Base-by-base conservation (phyloP, 2,888 invertebrate genomes). In the Podabrus alpinus region DNA sequence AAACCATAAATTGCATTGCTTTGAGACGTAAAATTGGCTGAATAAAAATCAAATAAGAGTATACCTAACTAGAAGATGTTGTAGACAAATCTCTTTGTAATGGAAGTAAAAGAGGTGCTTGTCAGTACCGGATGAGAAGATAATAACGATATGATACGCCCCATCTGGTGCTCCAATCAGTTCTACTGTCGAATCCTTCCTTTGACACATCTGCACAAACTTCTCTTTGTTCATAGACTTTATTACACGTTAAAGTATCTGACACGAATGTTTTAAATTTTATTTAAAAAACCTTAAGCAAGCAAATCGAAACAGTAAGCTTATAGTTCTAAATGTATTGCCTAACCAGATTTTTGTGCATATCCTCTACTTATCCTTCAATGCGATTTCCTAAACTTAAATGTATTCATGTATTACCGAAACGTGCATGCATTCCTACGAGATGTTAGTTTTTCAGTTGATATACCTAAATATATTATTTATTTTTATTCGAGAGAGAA, bases 161-260 rank as follows among this genome's bases (percentile, higher is more conserved):
- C 84, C 84, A 84, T 84, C 84, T 85, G 84, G 82, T 81, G 82
- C 83, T 81, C 83, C 84, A 84, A 85, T 85, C 85, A 83, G 82
- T 83, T 81, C 82, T 81, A 79, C 83, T 83, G 82, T 84, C 83
- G 83, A 82, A 82, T 82, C 83, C 82, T 82, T 82, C 80, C 82
- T 80, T 79, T 76, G 73, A 73, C 76, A 76, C 76, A 76, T 76
- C 73, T 76, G 76, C 72, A 76, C 72, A 66, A 67, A 64, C 64
- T 75, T 68, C 64, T 59, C 76, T 76, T 76, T 76, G 76, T 76
- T 76, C 73, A 69, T 71, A 68, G 73, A 67, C 76, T 25, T 76
- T 76, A 76, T 76, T 76, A 66, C 76, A 70, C 72, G 72, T 73
- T 19, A 29, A 72, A 72, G 68, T 25, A 68, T 59, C 72, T 67